phyloP scores from a whole-genome alignment of 2,888 invertebrate genomes.

The Tuberolachnus salignus region DNA sequence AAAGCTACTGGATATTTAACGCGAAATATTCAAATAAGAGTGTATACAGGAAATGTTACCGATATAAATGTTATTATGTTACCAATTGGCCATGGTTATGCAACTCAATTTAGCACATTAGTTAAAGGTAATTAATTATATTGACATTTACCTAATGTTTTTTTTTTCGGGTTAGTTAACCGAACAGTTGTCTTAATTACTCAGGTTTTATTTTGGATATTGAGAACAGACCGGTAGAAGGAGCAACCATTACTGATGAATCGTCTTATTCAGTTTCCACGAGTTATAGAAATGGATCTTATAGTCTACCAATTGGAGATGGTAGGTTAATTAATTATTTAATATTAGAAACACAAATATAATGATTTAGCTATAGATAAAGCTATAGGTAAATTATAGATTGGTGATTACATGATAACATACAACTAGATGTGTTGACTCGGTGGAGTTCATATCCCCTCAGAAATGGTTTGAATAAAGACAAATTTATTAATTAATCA shows the following conservation, averaged over 20 bases:
- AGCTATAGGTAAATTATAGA: neutral
- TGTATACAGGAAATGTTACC: constrained; percentile 25
- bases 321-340: constrained; percentile 20
- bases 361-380: neutral
- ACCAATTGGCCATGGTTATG: constrained; percentile 28
- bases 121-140: constrained; percentile 25
- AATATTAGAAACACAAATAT: neutral
- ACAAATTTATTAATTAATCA: no score
- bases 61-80: constrained; percentile 34
- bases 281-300: constrained; percentile 23
- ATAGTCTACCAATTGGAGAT: constrained; percentile 21
- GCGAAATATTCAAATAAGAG: neutral
- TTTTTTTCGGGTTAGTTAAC: neutral
- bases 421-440: no score
- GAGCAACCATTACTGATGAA: constrained; percentile 26
- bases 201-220: constrained; percentile 38
- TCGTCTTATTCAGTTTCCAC: neutral
- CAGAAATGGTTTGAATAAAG: no score
- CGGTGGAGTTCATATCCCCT: no score
- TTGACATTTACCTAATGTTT: neutral
- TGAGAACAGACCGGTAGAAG: constrained; percentile 36
- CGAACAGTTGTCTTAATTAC: neutral
- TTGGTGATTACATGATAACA: no score
- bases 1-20: constrained; percentile 41
- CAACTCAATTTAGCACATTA: constrained; percentile 17